Conservation (phyloP, 2,888 invertebrate genomes). For the Harpalus rufipes region DNA sequence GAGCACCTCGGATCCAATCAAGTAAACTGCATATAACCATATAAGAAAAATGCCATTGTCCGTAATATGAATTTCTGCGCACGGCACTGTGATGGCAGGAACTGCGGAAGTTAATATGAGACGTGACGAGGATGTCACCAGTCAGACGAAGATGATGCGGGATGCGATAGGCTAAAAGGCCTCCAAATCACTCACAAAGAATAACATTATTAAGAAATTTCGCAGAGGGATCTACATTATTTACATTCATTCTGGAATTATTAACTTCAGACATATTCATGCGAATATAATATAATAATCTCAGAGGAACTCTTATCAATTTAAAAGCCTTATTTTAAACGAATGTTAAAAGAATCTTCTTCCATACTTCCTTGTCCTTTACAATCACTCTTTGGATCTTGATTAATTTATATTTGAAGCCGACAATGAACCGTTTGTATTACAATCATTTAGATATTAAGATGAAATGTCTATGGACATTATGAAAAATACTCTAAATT, state of each 20-base stretch:
- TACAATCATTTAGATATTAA: too few species aligned
- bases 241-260: conserved; percentile 37
- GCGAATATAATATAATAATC: neutral
- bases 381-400: too few species aligned
- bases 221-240: conserved; percentile 9
- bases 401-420: too few species aligned
- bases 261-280: conserved; percentile 28
- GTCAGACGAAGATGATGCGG: conserved; percentile 23
- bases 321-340: too few species aligned
- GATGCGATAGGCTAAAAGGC: conserved; percentile 29
- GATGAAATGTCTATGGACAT: too few species aligned
- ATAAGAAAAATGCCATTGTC: conserved; percentile 13
- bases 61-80: conserved; percentile 9
- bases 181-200: conserved; percentile 22
- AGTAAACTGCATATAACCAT: neutral
- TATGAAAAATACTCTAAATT: too few species aligned
- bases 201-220: conserved; percentile 52
- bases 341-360: too few species aligned
- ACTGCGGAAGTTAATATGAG: conserved; percentile 55
- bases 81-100: conserved; percentile 14
- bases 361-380: too few species aligned
- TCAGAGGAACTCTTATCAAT: too few species aligned
- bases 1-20: neutral
- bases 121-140: conserved; percentile 57
- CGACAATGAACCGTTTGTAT: too few species aligned